Conservation (phyloP, 2,797 vertebrate species). For the Micromesistius poutassou region DNA sequence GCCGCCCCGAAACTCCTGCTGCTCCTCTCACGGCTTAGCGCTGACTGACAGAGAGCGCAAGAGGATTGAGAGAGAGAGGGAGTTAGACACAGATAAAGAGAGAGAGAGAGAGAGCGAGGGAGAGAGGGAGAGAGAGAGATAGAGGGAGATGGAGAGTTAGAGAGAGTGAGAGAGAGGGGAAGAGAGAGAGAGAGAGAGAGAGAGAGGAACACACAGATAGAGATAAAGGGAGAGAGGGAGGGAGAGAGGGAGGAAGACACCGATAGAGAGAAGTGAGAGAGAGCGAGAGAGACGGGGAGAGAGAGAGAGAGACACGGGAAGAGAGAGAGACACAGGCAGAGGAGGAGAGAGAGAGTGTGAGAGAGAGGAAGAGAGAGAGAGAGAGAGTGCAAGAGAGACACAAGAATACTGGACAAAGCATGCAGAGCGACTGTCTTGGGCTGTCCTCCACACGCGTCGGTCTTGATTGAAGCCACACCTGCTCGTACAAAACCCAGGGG, state of each 20-base stretch:
- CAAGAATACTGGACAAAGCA: slow-evolving; percentile 12
- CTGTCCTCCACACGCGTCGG: slow-evolving; percentile 74
- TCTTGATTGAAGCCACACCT: slow-evolving; percentile 79
- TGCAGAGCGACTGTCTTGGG: slow-evolving; percentile 61
- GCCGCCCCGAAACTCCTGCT: slow-evolving; percentile 42
- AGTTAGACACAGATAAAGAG: slow-evolving; percentile 17
- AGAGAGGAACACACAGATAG: slow-evolving; percentile 28
- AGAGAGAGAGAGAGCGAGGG: slow-evolving; percentile 3
- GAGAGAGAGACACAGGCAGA: slow-evolving; percentile 19
- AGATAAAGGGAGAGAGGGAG: background rate
- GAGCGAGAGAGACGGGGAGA: background rate
- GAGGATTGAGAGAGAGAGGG: slow-evolving; percentile 5
- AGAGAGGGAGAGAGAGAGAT: too few species aligned
- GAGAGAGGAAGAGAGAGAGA: slow-evolving; percentile 21
- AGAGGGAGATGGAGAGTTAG: too few species aligned
- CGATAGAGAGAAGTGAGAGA: slow-evolving; percentile 23
- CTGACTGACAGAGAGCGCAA: slow-evolving; percentile 2
- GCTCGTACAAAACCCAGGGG: slow-evolving; percentile 51
- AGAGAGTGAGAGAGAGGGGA: background rate
- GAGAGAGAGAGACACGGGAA: background rate
- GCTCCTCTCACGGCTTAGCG: slow-evolving; percentile 23
- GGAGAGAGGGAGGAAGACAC: background rate
- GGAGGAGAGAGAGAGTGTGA: slow-evolving; percentile 35
- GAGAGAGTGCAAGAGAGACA: background rate
- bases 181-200: too few species aligned